phyloP scores from a whole-genome alignment of 1,140 invertebrate species.

The Tetragonula clypearis region DNA sequence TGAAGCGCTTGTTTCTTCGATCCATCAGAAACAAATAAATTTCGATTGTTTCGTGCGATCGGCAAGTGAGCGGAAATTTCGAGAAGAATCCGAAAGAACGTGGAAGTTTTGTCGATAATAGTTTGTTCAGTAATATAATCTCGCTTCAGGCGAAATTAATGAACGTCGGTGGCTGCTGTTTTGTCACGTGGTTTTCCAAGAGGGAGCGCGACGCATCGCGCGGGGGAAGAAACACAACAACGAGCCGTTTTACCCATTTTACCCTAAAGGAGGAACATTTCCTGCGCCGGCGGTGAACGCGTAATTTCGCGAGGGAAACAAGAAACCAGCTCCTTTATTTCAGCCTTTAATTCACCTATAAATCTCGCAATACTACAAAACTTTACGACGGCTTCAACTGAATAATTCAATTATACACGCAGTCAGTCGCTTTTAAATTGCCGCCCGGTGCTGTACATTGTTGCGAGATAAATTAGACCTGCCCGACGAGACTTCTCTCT shows the following conservation, averaged over 20 bases:
- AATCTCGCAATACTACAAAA: slow-evolving; percentile 39
- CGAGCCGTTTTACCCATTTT: slow-evolving; percentile 3
- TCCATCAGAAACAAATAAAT: too few relatives aligned
- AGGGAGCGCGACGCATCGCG: neutral
- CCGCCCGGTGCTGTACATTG: slow-evolving; percentile 14
- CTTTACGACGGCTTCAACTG: slow-evolving; percentile 20
- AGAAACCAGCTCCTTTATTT: slow-evolving; percentile 41
- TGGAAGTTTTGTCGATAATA: slow-evolving; percentile 37
- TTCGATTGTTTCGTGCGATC: too few relatives aligned
- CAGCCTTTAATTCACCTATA: slow-evolving; percentile 46
- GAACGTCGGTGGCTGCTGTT: slow-evolving; percentile 31
- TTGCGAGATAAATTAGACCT: slow-evolving; percentile 35
- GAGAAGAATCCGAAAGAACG: too few relatives aligned
- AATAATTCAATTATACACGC: slow-evolving; percentile 47
- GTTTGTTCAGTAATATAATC: slow-evolving; percentile 46
- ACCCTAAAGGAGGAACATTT: slow-evolving; percentile 36
- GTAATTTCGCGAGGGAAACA: slow-evolving; percentile 35
- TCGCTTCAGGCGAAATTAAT: slow-evolving; percentile 51
- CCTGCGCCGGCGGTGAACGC: neutral
- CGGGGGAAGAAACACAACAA: too few relatives aligned
- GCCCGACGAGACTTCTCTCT: neutral
- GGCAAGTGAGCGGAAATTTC: too few relatives aligned
- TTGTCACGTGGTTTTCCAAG: slow-evolving; percentile 44
- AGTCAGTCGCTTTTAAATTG: slow-evolving; percentile 40
- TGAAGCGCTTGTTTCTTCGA: too few relatives aligned